A percentile compares a stretch with the other conserved stretches of the same genome.
These are phyloP conservation scores for Pachypeltis micranthus DNA, from an alignment of 1,140 invertebrate species.

Conservation along the genomic window DNA sequence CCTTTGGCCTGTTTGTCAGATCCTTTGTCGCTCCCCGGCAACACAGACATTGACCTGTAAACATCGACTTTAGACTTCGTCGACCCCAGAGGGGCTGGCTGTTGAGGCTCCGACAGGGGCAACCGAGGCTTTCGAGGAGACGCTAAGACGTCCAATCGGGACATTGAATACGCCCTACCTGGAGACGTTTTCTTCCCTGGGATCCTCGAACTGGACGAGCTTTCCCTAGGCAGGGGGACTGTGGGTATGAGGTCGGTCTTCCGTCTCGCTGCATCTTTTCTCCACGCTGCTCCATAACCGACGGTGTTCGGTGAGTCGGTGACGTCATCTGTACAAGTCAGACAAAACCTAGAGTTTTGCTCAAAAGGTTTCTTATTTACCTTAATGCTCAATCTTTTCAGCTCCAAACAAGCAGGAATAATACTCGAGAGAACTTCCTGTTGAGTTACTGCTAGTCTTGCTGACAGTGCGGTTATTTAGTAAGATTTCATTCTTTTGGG, in stretches of 20 bases:
- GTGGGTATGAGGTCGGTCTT: slow-evolving; percentile 83
- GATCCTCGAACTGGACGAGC: not conserved
- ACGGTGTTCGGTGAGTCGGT: slow-evolving; percentile 5
- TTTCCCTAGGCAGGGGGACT: slow-evolving; percentile 58
- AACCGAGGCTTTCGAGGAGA: slow-evolving; percentile 44
- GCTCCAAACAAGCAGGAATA: no score
- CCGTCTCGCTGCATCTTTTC: slow-evolving; percentile 45
- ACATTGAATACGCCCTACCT: slow-evolving; percentile 79
- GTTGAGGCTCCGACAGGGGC: slow-evolving; percentile 26
- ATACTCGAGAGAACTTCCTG: no score
- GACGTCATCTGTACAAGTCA: slow-evolving; percentile 14
- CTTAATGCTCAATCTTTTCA: no score
- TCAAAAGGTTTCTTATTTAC: no score
- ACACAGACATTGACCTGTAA: slow-evolving; percentile 18
- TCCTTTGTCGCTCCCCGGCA: slow-evolving; percentile 7
- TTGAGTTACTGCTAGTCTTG: no score
- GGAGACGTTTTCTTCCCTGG: slow-evolving; percentile 26
- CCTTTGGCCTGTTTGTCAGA: not conserved
- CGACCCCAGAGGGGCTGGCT: slow-evolving; percentile 25
- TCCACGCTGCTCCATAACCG: slow-evolving; percentile 1
- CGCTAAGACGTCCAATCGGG: slow-evolving; percentile 71
- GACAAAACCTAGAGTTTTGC: slow-evolving; percentile 7
- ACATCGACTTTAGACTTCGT: slow-evolving; percentile 29
- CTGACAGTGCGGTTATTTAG: no score
- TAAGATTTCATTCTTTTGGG: no score